phyloP scores from a whole-genome alignment of 2,888 invertebrate species.

The Stegana nigrithorax region DNA sequence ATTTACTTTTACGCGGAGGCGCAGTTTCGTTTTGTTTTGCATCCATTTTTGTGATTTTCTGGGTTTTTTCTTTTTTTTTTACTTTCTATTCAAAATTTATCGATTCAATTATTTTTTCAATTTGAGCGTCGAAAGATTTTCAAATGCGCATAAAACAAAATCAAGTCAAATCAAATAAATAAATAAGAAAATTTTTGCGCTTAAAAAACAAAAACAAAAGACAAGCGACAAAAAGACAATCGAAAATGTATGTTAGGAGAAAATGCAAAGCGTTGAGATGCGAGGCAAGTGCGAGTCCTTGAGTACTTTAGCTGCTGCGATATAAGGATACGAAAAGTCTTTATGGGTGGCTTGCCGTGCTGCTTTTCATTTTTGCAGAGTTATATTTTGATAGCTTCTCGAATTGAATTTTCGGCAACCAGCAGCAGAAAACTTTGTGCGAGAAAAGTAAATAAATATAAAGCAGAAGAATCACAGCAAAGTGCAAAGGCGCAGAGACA shows the following conservation, averaged over 20 bases:
- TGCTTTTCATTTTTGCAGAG: neutral
- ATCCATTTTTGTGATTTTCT: too few species aligned
- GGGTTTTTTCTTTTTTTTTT: too few species aligned
- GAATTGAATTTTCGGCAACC: conserved; percentile 42
- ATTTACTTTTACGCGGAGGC: too few species aligned
- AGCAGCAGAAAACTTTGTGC: neutral
- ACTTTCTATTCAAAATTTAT: conserved; percentile 23
- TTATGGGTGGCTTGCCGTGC: too few species aligned
- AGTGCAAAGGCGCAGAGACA: neutral
- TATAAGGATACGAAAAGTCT: too few species aligned
- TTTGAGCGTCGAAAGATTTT: conserved; percentile 40
- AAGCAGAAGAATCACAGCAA: conserved; percentile 37
- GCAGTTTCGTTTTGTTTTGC: conserved; percentile 9
- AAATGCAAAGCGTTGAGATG: too few species aligned
- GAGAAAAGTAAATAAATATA: conserved; percentile 57
- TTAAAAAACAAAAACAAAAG: conserved; percentile 54
- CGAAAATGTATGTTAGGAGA: neutral
- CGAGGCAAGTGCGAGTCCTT: too few species aligned
- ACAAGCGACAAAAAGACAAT: conserved; percentile 23
- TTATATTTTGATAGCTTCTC: conserved; percentile 9
- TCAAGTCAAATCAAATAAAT: conserved; percentile 29
- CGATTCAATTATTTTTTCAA: conserved; percentile 61
- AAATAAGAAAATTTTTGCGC: conserved; percentile 31
- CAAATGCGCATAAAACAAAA: conserved; percentile 41
- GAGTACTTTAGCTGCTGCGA: too few species aligned